phyloP scores from a whole-genome alignment of 2,888 invertebrate species.

The Acleris holmiana region DNA sequence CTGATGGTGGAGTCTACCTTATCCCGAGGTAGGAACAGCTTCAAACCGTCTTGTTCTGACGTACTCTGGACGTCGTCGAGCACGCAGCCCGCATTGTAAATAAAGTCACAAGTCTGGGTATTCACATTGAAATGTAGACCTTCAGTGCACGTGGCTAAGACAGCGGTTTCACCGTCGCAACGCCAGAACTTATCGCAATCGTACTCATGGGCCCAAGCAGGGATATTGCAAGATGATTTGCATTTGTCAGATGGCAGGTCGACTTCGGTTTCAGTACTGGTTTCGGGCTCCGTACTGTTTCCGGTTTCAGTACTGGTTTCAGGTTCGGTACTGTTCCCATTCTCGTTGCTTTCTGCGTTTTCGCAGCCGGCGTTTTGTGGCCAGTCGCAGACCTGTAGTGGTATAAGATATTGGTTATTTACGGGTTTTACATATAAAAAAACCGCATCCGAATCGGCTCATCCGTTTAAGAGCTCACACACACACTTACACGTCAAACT shows the following conservation, averaged over 20 bases:
- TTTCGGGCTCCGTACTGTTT: slow-evolving; percentile 2
- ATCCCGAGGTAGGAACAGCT: slow-evolving; percentile 61
- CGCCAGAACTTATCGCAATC: slow-evolving; percentile 73
- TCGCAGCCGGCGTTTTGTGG: slow-evolving; percentile 45
- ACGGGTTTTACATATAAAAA: no score
- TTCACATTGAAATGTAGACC: slow-evolving; percentile 68
- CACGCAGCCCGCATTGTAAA: slow-evolving; percentile 60
- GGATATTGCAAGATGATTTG: slow-evolving; percentile 56
- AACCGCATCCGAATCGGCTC: no score
- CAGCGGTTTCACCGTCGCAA: slow-evolving; percentile 55
- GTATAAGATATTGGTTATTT: not conserved
- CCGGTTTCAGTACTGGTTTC: slow-evolving; percentile 18
- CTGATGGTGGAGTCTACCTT: slow-evolving; percentile 46
- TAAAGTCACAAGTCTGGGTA: slow-evolving; percentile 66
- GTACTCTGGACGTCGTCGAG: slow-evolving; percentile 50
- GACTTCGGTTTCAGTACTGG: not conserved
- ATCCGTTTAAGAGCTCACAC: no score
- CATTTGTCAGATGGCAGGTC: slow-evolving; percentile 49
- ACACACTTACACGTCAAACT: no score
- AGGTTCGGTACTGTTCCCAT: slow-evolving; percentile 13
- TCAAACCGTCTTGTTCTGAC: slow-evolving; percentile 50
- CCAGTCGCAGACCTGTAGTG: slow-evolving; percentile 47
- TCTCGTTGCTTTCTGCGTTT: slow-evolving; percentile 28
- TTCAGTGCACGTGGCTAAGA: slow-evolving; percentile 59
- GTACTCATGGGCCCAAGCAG: slow-evolving; percentile 65